phyloP scores from a whole-genome alignment of 2,797 vertebrate genomes.

The Aplochiton taeniatus region DNA sequence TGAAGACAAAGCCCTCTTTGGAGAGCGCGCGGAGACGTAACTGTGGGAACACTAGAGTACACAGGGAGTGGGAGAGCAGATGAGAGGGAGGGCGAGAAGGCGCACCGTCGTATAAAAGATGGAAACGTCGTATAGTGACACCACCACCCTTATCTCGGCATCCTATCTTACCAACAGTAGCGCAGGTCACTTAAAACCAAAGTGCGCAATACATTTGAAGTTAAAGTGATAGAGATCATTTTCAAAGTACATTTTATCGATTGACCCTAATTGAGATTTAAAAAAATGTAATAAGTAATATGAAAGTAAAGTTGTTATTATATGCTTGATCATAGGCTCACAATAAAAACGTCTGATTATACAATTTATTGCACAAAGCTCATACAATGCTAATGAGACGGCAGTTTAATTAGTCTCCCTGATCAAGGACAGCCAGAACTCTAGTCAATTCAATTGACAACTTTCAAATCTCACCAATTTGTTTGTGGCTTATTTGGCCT shows the following conservation, averaged over 20 bases:
- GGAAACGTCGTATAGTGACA: slow-evolving; percentile 28
- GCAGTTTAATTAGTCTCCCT: slow-evolving; percentile 24
- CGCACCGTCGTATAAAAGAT: slow-evolving; percentile 41
- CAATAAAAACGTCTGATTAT: background rate
- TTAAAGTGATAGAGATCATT: no score
- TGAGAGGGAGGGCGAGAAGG: slow-evolving; percentile 33
- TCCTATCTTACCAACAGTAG: background rate
- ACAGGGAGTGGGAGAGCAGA: slow-evolving; percentile 9
- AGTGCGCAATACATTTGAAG: background rate
- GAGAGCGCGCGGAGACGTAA: slow-evolving; percentile 16
- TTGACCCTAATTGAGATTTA: no score
- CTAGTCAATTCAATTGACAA: slow-evolving; percentile 14
- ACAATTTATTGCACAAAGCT: background rate
- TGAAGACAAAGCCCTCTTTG: slow-evolving; percentile 20
- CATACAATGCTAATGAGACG: background rate
- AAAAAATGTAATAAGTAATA: no score
- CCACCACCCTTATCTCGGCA: slow-evolving; percentile 40
- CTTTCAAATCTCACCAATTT: slow-evolving; percentile 33
- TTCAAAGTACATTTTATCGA: no score
- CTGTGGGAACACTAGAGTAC: slow-evolving; percentile 20
- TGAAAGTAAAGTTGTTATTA: no score
- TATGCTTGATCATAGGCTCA: background rate
- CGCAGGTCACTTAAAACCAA: background rate
- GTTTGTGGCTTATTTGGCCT: slow-evolving; percentile 42
- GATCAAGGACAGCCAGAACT: slow-evolving; percentile 3